A percentile compares a stretch with the other conserved stretches of the same genome.
Conservation (phyloP, 2,888 invertebrate species). For the Nycteola revayana region DNA sequence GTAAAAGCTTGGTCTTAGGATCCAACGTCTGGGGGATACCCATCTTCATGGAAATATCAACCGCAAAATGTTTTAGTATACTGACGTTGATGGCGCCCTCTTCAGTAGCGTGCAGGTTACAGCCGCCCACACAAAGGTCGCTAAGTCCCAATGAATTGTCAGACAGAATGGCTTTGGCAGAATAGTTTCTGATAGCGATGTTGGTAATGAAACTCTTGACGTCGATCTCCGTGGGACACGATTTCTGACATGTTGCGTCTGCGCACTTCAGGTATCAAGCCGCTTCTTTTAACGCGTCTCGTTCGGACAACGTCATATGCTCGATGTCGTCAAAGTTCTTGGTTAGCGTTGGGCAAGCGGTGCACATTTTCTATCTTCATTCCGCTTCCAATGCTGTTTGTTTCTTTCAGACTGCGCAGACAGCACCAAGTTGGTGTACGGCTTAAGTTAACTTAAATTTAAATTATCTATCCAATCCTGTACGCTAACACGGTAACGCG, state of each 20-base stretch:
- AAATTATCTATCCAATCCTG: too few relatives aligned
- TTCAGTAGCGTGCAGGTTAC: constrained; percentile 97
- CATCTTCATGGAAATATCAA: constrained; percentile 97
- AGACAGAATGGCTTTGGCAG: constrained; percentile 96
- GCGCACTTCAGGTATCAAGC: constrained; percentile 95
- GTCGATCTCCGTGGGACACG: constrained; percentile 98
- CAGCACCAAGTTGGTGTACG: constrained; percentile 90
- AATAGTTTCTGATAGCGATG: constrained; percentile 98
- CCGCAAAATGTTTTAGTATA: constrained; percentile 98
- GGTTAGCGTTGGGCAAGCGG: constrained; percentile 87
- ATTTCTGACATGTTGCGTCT: constrained; percentile 99
- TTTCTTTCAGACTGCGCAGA: constrained; percentile 91
- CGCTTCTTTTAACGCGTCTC: constrained; percentile 95
- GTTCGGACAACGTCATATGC: constrained; percentile 97
- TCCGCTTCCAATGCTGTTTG: constrained; percentile 98
- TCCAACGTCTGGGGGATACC: constrained; percentile 93
- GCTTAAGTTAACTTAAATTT: too few relatives aligned
- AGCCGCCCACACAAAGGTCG: constrained; percentile 98
- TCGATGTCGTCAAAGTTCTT: constrained; percentile 99
- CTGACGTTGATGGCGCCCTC: constrained; percentile 99
- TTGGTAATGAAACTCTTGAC: constrained; percentile 98
- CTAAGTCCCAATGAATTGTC: constrained; percentile 98
- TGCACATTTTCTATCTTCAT: constrained; percentile 90
- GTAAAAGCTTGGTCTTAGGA: constrained; percentile 83
- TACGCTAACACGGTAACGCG: too few relatives aligned